Base-by-base conservation (phyloP, 2,888 invertebrate species). In the Pristionchus exspectatus region DNA sequence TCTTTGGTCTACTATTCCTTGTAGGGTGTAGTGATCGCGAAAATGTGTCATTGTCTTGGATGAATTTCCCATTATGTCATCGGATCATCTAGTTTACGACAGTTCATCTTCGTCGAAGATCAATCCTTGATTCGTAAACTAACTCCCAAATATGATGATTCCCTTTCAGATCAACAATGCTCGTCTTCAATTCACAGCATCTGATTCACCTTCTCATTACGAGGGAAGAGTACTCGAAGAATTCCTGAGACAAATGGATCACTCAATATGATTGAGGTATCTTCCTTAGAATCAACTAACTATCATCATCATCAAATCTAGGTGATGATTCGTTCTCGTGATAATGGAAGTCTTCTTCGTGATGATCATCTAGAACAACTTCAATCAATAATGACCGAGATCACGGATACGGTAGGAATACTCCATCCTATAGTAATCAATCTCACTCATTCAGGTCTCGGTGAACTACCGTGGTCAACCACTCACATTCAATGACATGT, bases 191-290 rank as follows among this genome's bases (percentile, higher is more conserved):
- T 93, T 92, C 91, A 93, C 93, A 27, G 93, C 91, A 12, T 92
- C 91, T 27, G 92, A 93, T 63, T 92, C 93, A 16, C 91, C 91
- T 86, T 92, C 92, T 77, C 92, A 91, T 50, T 27, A 59, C 16
- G 93, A 93, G 89, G 92, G 92, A 10, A 89, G 90, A 33, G 92
- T 92, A 81, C 81, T 93, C 69, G 91, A 91, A 59, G 90, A 91
- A 27, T 93, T 93, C 74, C 90, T 93, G n/a, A 90, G 91, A 77
- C 93, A 93, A 92, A 93, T 89, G 93, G 93, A 83, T 92, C 92
- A 59, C 90, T 93, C 59, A 91, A 93, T 88, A 93, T 93, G 93
- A 90, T 93, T 66, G 93, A 93, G 90, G 93, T 93, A 38, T 38
- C 56, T 4, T 2, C 1, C 2, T 1, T 56, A 30, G 16, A 54